Percentiles rank a stretch among this genome's conserved stretches.
Evolutionary conservation across 2,888 invertebrate species (phyloP).

Genomic region (Cerceris ruficornis): DNA sequence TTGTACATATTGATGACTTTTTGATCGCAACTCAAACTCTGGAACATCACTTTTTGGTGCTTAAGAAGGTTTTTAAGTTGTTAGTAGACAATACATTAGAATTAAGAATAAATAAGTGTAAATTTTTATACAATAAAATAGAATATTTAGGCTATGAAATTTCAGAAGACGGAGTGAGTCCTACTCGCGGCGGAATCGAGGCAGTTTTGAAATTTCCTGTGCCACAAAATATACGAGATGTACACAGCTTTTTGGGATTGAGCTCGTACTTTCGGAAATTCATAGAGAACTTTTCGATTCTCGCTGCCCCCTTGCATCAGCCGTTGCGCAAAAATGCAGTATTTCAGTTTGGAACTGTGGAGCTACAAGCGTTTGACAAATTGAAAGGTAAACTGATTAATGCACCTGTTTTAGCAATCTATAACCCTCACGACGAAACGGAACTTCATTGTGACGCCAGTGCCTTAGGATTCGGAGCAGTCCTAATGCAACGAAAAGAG

Average conservation of each 20-base stretch:
- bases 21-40: constrained; percentile 40
- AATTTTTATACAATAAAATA: constrained; percentile 52
- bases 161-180: constrained; percentile 49
- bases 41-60: constrained; percentile 37
- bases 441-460: constrained; percentile 39
- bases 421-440: constrained; percentile 21
- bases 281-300: constrained; percentile 56
- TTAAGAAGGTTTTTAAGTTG: too few relatives aligned
- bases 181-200: constrained; percentile 52
- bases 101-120: constrained; percentile 56
- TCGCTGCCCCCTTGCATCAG: constrained; percentile 70
- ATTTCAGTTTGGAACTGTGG: constrained; percentile 61
- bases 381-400: constrained; percentile 54
- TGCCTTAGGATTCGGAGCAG: constrained; percentile 31
- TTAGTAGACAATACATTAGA: too few relatives aligned
- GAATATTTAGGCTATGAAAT: constrained; percentile 63
- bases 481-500: constrained; percentile 41
- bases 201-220: constrained; percentile 60
- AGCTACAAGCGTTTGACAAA: constrained; percentile 58
- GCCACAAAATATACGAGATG: constrained; percentile 50
- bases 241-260: constrained; percentile 67
- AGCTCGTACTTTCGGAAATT: constrained; percentile 68
- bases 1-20: constrained; percentile 46
- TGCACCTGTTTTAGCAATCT: constrained; percentile 25
- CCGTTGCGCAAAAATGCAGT: constrained; percentile 48